phyloP scores from a whole-genome alignment of 2,888 invertebrate genomes.

The Aelia acuminata region DNA sequence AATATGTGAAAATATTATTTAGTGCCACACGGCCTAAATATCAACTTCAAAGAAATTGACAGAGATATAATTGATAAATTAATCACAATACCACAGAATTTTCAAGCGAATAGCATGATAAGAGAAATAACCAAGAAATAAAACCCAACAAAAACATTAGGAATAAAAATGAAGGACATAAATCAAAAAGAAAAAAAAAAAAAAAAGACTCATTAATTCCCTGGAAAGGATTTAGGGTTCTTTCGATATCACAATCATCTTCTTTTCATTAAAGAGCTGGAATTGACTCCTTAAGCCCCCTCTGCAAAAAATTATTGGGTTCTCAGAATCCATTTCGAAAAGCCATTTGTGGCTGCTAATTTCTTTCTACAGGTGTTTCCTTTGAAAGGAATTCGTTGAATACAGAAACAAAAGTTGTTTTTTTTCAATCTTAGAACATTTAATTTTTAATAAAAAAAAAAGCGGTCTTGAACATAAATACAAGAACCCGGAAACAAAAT shows the following conservation, averaged over 20 bases:
- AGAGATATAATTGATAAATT: too few species aligned
- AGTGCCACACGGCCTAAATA: too few species aligned
- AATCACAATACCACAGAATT: too few species aligned
- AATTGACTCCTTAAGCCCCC: not conserved
- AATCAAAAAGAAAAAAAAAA: not conserved
- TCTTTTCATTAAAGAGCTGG: slow-evolving; percentile 17
- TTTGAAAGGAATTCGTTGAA: not conserved
- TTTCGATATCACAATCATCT: not conserved
- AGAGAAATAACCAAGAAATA: too few species aligned
- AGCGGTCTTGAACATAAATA: too few species aligned
- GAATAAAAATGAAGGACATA: not conserved
- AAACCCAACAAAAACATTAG: not conserved
- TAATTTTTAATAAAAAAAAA: too few species aligned
- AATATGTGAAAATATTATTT: too few species aligned
- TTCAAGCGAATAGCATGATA: too few species aligned
- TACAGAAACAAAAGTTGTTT: too few species aligned
- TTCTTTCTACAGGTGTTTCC: not conserved
- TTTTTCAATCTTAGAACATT: too few species aligned
- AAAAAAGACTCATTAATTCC: slow-evolving; percentile 3
- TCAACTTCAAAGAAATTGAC: too few species aligned
- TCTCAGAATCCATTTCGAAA: not conserved
- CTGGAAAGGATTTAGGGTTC: not conserved
- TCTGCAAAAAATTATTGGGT: not conserved
- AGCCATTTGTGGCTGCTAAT: not conserved
- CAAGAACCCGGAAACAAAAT: too few species aligned